These are phyloP conservation scores for Luperina nickerlii DNA, from an alignment of 2,888 invertebrate genomes.

Conservation along the genomic window DNA sequence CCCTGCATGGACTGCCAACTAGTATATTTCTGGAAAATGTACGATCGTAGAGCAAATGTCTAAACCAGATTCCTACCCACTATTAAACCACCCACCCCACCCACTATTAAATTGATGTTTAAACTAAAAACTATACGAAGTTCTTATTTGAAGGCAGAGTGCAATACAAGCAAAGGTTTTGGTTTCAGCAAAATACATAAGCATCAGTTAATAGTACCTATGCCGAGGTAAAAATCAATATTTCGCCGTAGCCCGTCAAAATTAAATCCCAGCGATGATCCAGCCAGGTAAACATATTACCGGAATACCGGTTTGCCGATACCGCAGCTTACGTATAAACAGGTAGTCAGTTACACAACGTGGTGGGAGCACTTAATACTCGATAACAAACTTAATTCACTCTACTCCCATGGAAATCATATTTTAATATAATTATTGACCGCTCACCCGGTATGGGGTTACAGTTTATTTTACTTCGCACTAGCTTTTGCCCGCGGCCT, in stretches of 20 bases:
- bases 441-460: not conserved
- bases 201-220: not conserved
- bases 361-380: slow-evolving; percentile 44
- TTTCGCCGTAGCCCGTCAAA: not conserved
- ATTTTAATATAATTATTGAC: slow-evolving; percentile 30
- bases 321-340: not conserved
- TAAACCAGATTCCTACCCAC: not conserved
- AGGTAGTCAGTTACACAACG: slow-evolving; percentile 23
- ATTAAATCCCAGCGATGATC: slow-evolving; percentile 20
- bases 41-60: not conserved
- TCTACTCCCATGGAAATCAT: slow-evolving; percentile 18
- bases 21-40: not conserved
- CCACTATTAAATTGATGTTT: not conserved
- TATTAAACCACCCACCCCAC: too few species aligned
- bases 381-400: slow-evolving; percentile 47
- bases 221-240: not conserved
- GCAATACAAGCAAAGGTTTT: not conserved
- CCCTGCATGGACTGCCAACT: not conserved
- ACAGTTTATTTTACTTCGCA: not conserved
- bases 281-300: slow-evolving; percentile 29
- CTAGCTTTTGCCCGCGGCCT: not conserved
- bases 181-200: not conserved
- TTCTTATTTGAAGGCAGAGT: not conserved
- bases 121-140: not conserved
- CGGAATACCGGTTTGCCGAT: slow-evolving; percentile 27